Percentiles rank a stretch among this genome's conserved stretches.
Evolutionary conservation across 2,888 invertebrate species (phyloP).

Genomic region (Monochamus alternatus): DNA sequence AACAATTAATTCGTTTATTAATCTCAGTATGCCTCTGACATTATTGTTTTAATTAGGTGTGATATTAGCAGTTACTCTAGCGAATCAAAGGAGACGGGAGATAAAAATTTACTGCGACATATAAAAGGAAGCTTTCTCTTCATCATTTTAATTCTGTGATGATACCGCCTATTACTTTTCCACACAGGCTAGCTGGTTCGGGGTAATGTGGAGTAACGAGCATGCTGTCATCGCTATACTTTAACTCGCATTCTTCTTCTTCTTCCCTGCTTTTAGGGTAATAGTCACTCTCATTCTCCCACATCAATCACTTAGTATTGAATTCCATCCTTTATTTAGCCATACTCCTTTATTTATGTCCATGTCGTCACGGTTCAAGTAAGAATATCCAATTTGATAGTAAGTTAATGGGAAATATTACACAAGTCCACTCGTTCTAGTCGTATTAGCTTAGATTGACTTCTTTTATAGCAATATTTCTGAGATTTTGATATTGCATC

Average conservation of each 20-base stretch:
- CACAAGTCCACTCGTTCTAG: too few relatives aligned
- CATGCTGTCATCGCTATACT: constrained; percentile 59
- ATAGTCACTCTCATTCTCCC: constrained; percentile 53
- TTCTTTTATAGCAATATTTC: too few relatives aligned
- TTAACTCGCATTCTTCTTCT: constrained; percentile 61
- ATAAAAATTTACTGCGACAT: constrained; percentile 46
- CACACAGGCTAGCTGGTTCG: constrained; percentile 56
- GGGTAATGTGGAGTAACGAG: constrained; percentile 60
- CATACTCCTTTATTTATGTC: constrained; percentile 47
- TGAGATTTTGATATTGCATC: too few relatives aligned
- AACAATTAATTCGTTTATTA: too few relatives aligned
- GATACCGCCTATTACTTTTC: constrained; percentile 60
- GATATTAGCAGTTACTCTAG: background rate
- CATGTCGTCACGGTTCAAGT: constrained; percentile 25
- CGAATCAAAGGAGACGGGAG: constrained; percentile 21
- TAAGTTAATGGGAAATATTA: too few relatives aligned
- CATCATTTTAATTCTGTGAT: constrained; percentile 61
- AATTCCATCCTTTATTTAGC: constrained; percentile 41
- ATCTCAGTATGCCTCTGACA: too few relatives aligned
- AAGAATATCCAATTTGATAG: too few relatives aligned
- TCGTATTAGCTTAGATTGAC: too few relatives aligned
- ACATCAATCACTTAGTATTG: constrained; percentile 59
- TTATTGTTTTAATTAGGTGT: too few relatives aligned
- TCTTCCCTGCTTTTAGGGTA: constrained; percentile 56
- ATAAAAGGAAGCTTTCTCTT: constrained; percentile 57